Base-by-base conservation (phyloP, 2,797 vertebrate species). In the Enteromius paludinosus region DNA sequence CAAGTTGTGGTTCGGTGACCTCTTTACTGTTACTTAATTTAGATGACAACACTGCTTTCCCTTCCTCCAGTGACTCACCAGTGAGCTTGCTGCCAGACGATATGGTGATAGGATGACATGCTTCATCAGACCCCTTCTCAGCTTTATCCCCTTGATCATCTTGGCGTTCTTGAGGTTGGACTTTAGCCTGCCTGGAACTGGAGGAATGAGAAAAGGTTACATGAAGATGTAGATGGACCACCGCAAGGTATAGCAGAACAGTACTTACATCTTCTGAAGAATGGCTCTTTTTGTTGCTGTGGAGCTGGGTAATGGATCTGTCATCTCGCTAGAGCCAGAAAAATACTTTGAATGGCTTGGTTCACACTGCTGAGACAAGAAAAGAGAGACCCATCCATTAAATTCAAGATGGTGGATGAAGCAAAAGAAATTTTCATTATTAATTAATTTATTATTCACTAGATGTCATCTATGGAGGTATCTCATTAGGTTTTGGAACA, bases 301-400 rank as follows among this genome's bases (percentile, higher is more conserved):
- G 87, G 87, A 79, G 91, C 87, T 90, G 90, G 91, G 90, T 89
- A 91, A 91, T 86, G 87, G 86, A 86, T 92, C 90, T 92, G 89
- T 90, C 84, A 89, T 93, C 94, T 94, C 91, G 87, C 89, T 89
- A 76, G 84, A 89, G 89, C 88, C 90, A 89, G 91, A 92, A 94
- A 95, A 95, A 93, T 95, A 95, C 89, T 94, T 92, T 0, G 94
- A 95, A 88, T 87, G 89, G 92, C 91, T 95, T 92, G 92, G 91
- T 91, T 92, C 90, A 0, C 87, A 78, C 87, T 84, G 88, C 82
- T 90, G 90, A 76, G 84, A 90, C 93, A 94, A 92, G 89, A 83
- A 90, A 90, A 91, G 91, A 91, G 88, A 92, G 85, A 90, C 91
- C 89, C 90, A 90, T 90, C 92, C 90, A 90, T 92, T 87, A 64